These are phyloP conservation scores for Oncorhynchus tshawytscha DNA, from an alignment of 2,113 vertebrate genomes.

Conservation along the genomic window DNA sequence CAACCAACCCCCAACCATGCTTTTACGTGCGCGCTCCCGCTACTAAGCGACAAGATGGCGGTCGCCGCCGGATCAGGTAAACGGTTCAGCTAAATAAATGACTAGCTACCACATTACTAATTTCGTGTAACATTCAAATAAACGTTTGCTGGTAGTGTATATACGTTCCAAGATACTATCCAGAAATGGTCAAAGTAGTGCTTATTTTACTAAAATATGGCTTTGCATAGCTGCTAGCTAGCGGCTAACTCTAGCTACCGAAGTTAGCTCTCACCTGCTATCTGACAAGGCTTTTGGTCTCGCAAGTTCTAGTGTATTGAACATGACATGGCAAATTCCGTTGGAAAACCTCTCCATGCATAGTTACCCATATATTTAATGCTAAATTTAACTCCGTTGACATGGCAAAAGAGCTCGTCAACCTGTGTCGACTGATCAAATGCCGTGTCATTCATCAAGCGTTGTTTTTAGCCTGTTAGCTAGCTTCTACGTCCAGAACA, in stretches of 20 bases:
- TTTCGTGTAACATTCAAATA: not conserved
- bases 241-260: not conserved
- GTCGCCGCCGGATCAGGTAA: constrained; percentile 92
- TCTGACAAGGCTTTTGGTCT: not conserved
- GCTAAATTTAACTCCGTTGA: no score
- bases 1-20: not conserved
- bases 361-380: not conserved
- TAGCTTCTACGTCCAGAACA: no score
- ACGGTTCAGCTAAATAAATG: constrained; percentile 37
- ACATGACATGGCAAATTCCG: not conserved
- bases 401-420: not conserved
- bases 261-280: not conserved
- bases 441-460: constrained; percentile 9
- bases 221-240: not conserved
- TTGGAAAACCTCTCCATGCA: not conserved
- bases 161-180: not conserved
- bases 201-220: not conserved
- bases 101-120: not conserved
- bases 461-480: not conserved
- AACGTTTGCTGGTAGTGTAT: not conserved
- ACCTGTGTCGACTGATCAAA: constrained; percentile 2
- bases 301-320: not conserved
- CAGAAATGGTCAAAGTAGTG: not conserved
- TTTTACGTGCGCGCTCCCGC: constrained; percentile 72
- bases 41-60: constrained; percentile 90